phyloP scores from a whole-genome alignment of 2,113 vertebrate genomes.

The Rhabdomys dilectus region DNA sequence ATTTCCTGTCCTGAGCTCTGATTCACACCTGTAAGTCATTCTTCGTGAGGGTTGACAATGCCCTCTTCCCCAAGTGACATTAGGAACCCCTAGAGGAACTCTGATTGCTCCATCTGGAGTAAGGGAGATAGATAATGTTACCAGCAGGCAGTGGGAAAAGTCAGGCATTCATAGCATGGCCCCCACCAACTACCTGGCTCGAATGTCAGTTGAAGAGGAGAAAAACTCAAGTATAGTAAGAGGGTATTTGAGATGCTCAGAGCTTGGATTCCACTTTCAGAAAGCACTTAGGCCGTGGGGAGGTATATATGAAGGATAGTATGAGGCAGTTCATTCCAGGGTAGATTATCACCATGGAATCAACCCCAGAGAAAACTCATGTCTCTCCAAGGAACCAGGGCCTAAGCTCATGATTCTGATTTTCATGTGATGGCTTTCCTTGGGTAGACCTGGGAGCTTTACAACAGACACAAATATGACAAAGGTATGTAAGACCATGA shows the following conservation, averaged over 20 bases:
- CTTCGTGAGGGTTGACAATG: background rate
- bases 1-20: background rate
- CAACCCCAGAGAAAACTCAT: background rate
- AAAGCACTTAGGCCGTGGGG: rapidly evolving
- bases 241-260: background rate
- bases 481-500: too few species aligned
- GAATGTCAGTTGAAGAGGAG: background rate
- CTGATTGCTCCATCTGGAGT: background rate
- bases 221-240: background rate
- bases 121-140: too few species aligned
- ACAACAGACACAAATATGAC: too few species aligned
- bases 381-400: background rate
- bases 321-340: background rate
- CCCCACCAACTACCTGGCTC: too few species aligned
- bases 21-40: background rate
- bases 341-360: background rate
- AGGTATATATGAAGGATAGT: background rate
- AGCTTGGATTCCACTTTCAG: background rate
- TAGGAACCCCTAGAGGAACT: background rate
- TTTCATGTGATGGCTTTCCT: background rate
- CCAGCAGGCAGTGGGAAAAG: background rate
- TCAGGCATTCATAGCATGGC: background rate
- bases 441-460: background rate
- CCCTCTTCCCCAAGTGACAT: background rate
- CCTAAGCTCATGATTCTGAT: background rate